Evolutionary conservation across 2,888 invertebrate species (phyloP).

Genomic region (Xestia rhomboidea): DNA sequence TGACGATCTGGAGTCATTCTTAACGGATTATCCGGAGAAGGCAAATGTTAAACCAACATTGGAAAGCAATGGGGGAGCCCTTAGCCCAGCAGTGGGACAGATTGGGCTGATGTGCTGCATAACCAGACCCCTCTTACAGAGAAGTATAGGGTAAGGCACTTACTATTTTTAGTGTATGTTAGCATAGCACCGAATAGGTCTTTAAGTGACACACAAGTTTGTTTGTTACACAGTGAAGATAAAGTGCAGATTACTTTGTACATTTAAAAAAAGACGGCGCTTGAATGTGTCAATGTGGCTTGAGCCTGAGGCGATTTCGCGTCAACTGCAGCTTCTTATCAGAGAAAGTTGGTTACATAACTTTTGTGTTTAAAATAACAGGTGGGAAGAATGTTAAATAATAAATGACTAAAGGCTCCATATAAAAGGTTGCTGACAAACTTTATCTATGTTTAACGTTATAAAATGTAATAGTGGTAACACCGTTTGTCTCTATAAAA

Average conservation of each 20-base stretch:
- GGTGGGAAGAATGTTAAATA: background rate
- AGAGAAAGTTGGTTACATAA: conserved; percentile 33
- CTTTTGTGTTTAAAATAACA: background rate
- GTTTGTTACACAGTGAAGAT: background rate
- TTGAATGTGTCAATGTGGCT: background rate
- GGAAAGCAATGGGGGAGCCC: too few species aligned
- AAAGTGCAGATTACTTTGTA: background rate
- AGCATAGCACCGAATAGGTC: background rate
- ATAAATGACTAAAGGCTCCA: background rate
- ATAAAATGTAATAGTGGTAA: background rate
- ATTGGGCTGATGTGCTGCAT: too few species aligned
- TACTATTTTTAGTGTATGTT: background rate
- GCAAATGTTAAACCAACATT: too few species aligned
- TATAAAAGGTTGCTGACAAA: background rate
- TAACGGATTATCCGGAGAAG: too few species aligned
- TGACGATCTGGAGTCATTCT: too few species aligned
- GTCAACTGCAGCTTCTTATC: background rate
- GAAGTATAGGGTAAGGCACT: background rate
- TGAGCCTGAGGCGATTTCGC: background rate
- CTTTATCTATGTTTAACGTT: background rate
- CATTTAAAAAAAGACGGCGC: background rate
- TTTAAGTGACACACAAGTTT: background rate
- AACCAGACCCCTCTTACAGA: background rate
- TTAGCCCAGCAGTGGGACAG: too few species aligned
- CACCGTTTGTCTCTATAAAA: background rate